Conservation (phyloP, 2,113 vertebrate genomes). For the Oreotragus oreotragus region DNA sequence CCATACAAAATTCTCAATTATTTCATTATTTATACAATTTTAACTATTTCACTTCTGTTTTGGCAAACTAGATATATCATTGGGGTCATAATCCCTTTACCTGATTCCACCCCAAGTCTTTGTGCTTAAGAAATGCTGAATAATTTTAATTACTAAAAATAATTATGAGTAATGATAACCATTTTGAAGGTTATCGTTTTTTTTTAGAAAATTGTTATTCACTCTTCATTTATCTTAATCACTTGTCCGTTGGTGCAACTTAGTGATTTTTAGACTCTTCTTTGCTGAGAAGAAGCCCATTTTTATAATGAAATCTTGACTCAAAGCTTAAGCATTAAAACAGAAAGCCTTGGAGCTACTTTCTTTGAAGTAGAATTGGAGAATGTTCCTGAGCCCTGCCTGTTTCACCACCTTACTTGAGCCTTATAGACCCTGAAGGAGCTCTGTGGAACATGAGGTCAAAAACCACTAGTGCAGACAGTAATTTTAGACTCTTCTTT, state of each 20-base stretch:
- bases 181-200: not conserved
- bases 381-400: not conserved
- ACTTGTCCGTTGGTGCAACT: not conserved
- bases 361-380: not conserved
- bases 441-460: not conserved
- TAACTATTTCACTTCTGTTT: conserved; percentile 22
- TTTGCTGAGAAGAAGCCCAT: not conserved
- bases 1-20: not conserved
- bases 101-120: not conserved
- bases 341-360: not conserved
- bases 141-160: conserved; percentile 25
- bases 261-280: not conserved
- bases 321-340: not conserved
- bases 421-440: not conserved
- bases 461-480: not conserved
- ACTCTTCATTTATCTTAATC: not conserved
- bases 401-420: too few species aligned
- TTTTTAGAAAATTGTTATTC: not conserved
- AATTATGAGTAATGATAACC: not conserved
- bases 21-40: not conserved
- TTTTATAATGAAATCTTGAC: not conserved
- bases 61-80: not conserved
- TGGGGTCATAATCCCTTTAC: not conserved
- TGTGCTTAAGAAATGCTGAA: conserved; percentile 25
- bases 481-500: too few species aligned